Evolutionary conservation across 2,113 vertebrate species (phyloP).

Genomic region (Lonchura striata): DNA sequence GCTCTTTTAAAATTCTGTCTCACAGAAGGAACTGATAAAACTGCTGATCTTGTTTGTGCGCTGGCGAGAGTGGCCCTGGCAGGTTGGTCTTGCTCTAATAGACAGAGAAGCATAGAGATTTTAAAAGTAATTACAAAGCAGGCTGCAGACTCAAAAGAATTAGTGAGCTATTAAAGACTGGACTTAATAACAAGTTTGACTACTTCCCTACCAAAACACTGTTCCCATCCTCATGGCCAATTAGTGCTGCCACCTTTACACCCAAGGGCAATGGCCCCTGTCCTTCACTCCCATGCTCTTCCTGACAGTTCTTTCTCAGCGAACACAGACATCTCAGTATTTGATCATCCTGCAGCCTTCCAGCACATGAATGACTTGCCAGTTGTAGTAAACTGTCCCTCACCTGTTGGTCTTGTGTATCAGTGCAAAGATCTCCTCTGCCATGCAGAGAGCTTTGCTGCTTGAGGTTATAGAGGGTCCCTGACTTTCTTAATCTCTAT

Average conservation of each 20-base stretch:
- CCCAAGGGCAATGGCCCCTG: neutral
- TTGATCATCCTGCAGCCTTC: neutral
- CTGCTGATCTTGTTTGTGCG: neutral
- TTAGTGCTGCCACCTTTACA: constrained; percentile 22
- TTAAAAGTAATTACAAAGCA: constrained; percentile 40
- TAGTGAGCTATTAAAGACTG: constrained; percentile 42
- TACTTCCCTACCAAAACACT: neutral
- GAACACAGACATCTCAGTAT: neutral
- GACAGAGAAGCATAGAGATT: neutral
- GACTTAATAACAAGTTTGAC: constrained; percentile 50
- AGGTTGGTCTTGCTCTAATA: constrained; percentile 11
- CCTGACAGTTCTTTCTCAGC: neutral
- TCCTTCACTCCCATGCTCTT: neutral
- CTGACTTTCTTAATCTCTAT: neutral
- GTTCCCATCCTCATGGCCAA: constrained; percentile 26
- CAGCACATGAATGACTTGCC: neutral
- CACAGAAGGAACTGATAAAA: neutral
- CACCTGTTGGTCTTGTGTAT: neutral
- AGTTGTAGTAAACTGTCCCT: neutral
- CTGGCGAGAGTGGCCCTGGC: neutral
- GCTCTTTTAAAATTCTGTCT: neutral
- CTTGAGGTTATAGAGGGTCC: neutral
- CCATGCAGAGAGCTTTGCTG: fast-evolving
- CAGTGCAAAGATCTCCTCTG: neutral
- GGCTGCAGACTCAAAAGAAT: constrained; percentile 26